phyloP scores from a whole-genome alignment of 2,113 vertebrate species.

The Heloderma charlesbogerti region DNA sequence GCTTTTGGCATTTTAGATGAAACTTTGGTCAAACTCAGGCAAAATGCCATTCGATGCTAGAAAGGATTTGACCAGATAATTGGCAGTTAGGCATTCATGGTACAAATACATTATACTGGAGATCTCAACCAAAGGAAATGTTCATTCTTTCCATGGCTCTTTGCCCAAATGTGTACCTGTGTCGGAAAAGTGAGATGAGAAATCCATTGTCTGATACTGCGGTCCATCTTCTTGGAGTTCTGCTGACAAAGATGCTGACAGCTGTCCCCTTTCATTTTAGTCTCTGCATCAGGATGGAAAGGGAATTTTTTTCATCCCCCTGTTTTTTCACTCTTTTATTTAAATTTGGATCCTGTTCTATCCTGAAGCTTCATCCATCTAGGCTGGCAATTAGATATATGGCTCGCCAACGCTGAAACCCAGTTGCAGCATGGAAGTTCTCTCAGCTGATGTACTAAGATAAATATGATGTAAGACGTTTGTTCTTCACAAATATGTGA shows the following conservation, averaged over 20 bases:
- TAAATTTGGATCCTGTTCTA: slow-evolving; percentile 1
- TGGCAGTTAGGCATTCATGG: not conserved
- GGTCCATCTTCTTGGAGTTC: not conserved
- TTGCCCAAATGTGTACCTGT: not conserved
- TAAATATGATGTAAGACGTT: not conserved
- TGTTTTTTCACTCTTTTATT: not conserved
- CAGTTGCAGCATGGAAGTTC: not conserved
- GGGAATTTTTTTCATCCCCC: not conserved
- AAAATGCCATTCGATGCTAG: not conserved
- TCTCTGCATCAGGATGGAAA: not conserved
- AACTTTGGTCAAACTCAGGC: not conserved
- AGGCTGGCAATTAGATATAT: not conserved
- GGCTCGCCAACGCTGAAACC: not conserved
- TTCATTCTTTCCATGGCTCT: slow-evolving; percentile 5
- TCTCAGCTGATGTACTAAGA: not conserved
- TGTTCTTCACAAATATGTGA: not conserved
- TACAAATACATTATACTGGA: not conserved
- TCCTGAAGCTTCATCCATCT: not conserved
- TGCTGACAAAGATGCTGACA: not conserved
- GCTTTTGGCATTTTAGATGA: not conserved
- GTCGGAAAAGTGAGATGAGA: not conserved
- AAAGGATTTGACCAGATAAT: not conserved
- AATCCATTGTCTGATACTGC: slow-evolving; percentile 18
- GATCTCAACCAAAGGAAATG: slow-evolving; percentile 17
- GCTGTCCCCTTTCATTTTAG: not conserved